A percentile compares a stretch with the other conserved stretches of the same genome.
Conservation (phyloP, 2,888 invertebrate genomes). For the Perizoma affinitatum region DNA sequence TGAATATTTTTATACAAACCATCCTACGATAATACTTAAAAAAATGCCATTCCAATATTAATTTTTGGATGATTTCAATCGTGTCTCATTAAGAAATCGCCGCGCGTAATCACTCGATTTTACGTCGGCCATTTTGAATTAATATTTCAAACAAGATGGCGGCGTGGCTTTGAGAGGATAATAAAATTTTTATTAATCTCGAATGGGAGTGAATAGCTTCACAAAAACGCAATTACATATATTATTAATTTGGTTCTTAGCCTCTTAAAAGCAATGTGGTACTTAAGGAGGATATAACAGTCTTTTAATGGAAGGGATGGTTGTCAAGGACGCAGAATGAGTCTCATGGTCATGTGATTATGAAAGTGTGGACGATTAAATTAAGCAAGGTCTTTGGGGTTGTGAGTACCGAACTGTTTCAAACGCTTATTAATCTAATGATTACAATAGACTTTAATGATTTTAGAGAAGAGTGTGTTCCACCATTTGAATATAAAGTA, state of each 20-base stretch:
- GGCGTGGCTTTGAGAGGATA: conserved; percentile 50
- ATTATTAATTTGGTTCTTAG: conserved; percentile 54
- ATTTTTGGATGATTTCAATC: conserved; percentile 73
- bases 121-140: conserved; percentile 77
- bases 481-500: too few species aligned
- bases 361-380: conserved; percentile 18
- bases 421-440: too few species aligned
- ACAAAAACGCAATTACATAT: conserved; percentile 56
- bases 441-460: too few species aligned
- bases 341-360: conserved; percentile 20
- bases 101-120: conserved; percentile 66
- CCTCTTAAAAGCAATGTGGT: conserved; percentile 30
- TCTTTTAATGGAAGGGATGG: conserved; percentile 21
- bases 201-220: conserved; percentile 57
- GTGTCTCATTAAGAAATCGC: conserved; percentile 75
- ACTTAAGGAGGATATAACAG: conserved; percentile 23
- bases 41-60: conserved; percentile 67
- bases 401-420: conserved; percentile 1
- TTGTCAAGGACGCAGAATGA: conserved; percentile 20
- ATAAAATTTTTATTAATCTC: conserved; percentile 73
- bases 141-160: conserved; percentile 77
- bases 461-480: too few species aligned
- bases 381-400: conserved; percentile 16
- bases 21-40: conserved; percentile 29
- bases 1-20: conserved; percentile 11